phyloP scores from a whole-genome alignment of 2,113 vertebrate species.

The Ibidorhyncha struthersii region DNA sequence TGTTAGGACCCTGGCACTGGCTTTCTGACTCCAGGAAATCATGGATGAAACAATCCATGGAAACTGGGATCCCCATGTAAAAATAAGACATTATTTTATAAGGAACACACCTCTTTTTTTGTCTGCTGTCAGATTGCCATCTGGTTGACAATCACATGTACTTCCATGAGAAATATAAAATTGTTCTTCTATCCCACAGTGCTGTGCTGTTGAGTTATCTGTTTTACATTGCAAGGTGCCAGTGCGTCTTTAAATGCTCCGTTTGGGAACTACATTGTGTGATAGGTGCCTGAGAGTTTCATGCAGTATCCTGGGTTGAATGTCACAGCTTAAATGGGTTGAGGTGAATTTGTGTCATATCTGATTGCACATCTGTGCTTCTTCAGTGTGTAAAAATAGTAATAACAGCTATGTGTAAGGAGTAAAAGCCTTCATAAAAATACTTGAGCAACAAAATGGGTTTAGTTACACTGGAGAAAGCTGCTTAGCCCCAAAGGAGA shows the following conservation, averaged over 20 bases:
- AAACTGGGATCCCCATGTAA: constrained; percentile 10
- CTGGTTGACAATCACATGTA: not conserved
- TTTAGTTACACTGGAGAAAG: not conserved
- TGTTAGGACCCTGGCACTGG: constrained; percentile 7
- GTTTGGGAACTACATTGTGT: not conserved
- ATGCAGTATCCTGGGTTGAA: not conserved
- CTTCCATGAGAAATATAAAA: not conserved
- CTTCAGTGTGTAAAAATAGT: not conserved
- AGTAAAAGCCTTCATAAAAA: not conserved
- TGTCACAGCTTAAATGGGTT: not conserved
- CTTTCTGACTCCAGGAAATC: constrained; percentile 35
- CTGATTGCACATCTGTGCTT: not conserved
- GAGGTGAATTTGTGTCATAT: not conserved
- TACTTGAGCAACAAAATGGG: not conserved
- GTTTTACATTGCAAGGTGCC: not conserved
- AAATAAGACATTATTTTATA: not conserved
- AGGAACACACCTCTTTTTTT: not conserved
- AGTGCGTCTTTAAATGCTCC: not conserved
- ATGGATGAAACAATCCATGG: constrained; percentile 55
- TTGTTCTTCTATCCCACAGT: not conserved
- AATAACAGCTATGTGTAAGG: not conserved
- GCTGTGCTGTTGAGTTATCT: not conserved
- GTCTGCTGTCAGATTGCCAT: not conserved
- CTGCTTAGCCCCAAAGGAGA: not conserved
- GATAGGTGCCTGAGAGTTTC: not conserved